phyloP scores from a whole-genome alignment of 2,113 vertebrate species.

The Brachypteracias leptosomus region DNA sequence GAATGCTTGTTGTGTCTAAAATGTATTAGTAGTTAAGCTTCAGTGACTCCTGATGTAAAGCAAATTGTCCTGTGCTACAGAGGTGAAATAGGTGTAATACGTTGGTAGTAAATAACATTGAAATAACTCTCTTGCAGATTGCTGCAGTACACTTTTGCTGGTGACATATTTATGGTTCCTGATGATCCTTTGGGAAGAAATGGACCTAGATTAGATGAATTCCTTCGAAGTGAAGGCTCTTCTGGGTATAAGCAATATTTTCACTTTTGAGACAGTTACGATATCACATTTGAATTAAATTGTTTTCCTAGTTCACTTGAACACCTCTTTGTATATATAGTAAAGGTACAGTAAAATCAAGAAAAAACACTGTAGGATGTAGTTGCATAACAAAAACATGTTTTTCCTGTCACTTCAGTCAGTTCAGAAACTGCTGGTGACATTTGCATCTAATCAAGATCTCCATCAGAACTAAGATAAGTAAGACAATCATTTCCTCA shows the following conservation, averaged over 20 bases:
- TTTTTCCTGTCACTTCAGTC: not conserved
- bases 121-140: conserved; percentile 75
- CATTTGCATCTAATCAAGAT: not conserved
- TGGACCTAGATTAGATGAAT: conserved; percentile 87
- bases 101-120: not conserved
- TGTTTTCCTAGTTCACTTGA: not conserved
- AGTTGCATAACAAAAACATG: not conserved
- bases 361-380: not conserved
- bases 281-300: not conserved
- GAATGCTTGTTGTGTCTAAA: not conserved
- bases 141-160: conserved; percentile 94
- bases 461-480: not conserved
- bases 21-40: not conserved
- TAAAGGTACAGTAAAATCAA: not conserved
- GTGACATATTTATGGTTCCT: conserved; percentile 97
- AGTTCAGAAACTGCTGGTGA: not conserved
- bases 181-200: conserved; percentile 94
- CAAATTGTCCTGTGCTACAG: not conserved
- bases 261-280: not conserved
- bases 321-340: not conserved
- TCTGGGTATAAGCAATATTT: conserved; percentile 70
- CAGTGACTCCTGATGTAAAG: not conserved
- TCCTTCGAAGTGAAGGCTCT: conserved; percentile 79
- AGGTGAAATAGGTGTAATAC: not conserved
- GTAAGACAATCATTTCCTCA: not conserved